Base-by-base conservation (phyloP, 2,113 vertebrate genomes). In the Picathartes gymnocephalus region DNA sequence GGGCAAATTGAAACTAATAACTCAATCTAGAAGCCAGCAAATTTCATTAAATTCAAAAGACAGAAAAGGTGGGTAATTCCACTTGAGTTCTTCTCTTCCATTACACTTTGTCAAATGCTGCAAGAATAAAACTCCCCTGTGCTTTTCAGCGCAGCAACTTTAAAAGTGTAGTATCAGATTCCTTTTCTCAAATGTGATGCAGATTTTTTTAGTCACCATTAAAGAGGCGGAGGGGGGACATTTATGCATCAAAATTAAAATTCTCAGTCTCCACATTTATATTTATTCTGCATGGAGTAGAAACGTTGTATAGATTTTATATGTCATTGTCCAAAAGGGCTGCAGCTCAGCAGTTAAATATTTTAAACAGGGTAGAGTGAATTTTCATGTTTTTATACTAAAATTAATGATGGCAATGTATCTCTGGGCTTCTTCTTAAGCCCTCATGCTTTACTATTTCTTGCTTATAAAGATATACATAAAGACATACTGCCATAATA, bases 1-100 rank as follows among this genome's bases (percentile, higher is more conserved):
- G 90, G 84, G 85, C 42, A 98, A 98, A 98, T 97, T 97, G 95
- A 93, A 97, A 95, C 66, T 96, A 97, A 98, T 86, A 96, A 92
- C 71, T 95, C 92, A 86, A 72, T 83, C 81, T 89, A n/a, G 48
- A 96, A 96, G 88, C 58, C 83, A 96, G 86, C 58, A 96, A 95
- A 96, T 82, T 92, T 86, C 95, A 96, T 97, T 96, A 97, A 92
- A 96, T 93, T 91, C 57, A 85, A 51, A 97, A 95, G 90, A 93
- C 39, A 90, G 50, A 82, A 93, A 96, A 88, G 65, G 35, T 91
- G 73, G 45, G 72, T 95, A 91, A 95, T 96, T 85, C 96, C 39
- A 71, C 69, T 91, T 84, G 81, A 86, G 39, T 42, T 86, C 62
- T 28, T 16, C 6, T 82, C n/a, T 74, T 39, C 57, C 30, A 30